phyloP scores from a whole-genome alignment of 2,888 invertebrate genomes.

The Girardia tigrina region DNA sequence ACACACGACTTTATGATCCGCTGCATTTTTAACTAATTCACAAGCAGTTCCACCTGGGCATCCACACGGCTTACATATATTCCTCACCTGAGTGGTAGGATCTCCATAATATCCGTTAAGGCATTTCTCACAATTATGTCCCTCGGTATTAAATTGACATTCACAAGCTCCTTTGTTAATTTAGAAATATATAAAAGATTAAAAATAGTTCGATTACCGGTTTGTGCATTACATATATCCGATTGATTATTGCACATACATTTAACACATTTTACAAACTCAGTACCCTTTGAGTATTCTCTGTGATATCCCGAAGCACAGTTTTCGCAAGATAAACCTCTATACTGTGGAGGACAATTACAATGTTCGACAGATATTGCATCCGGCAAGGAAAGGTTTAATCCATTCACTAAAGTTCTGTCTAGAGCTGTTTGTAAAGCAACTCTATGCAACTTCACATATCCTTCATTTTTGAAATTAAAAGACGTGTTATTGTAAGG shows the following conservation, averaged over 20 bases:
- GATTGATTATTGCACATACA: conserved; percentile 31
- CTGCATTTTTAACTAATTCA: not conserved
- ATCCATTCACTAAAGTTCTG: not conserved
- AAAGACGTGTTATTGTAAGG: no score
- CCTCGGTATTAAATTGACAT: conserved; percentile 6
- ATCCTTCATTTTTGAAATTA: no score
- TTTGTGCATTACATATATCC: not conserved
- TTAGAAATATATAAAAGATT: not conserved
- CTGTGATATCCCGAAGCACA: conserved; percentile 28
- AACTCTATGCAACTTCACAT: not conserved
- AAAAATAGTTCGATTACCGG: not conserved
- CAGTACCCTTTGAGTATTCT: not conserved
- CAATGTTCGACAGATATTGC: conserved; percentile 21
- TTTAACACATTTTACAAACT: conserved; percentile 21
- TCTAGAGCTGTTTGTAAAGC: not conserved
- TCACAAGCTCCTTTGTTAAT: conserved; percentile 20
- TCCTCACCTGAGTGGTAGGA: not conserved
- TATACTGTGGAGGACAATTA: not conserved
- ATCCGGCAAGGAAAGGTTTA: not conserved
- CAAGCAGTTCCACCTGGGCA: not conserved
- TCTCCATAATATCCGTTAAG: conserved; percentile 23
- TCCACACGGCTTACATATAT: not conserved
- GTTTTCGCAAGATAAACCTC: conserved; percentile 24
- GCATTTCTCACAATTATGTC: conserved; percentile 26
- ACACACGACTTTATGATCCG: not conserved